phyloP scores from a whole-genome alignment of 2,888 invertebrate species.

The Sturmia bella region DNA sequence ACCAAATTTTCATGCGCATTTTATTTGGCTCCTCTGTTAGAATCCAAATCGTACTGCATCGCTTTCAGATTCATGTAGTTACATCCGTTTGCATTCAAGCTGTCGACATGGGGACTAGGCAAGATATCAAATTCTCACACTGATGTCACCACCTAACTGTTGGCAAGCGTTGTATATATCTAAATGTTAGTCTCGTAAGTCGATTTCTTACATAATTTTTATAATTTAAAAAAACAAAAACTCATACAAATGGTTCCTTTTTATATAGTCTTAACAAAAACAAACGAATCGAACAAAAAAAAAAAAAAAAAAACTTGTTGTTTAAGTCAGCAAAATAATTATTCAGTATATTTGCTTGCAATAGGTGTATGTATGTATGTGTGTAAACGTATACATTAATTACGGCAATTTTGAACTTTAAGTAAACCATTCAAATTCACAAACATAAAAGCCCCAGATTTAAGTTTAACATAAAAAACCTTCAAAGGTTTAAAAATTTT shows the following conservation, averaged over 20 bases:
- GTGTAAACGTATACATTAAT: background rate
- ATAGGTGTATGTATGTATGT: slow-evolving; percentile 26
- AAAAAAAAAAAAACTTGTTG: slow-evolving; percentile 11
- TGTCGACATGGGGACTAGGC: too few species aligned
- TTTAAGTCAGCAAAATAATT: slow-evolving; percentile 10
- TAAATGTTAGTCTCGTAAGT: slow-evolving; percentile 48
- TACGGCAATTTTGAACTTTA: slow-evolving; percentile 43
- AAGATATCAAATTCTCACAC: background rate
- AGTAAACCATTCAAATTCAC: slow-evolving; percentile 60
- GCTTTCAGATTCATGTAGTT: too few species aligned
- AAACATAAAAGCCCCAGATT: background rate
- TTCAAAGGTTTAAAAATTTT: slow-evolving; percentile 76
- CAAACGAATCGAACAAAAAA: slow-evolving; percentile 2
- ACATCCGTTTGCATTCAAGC: too few species aligned
- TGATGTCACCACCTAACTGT: slow-evolving; percentile 67
- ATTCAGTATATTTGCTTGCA: slow-evolving; percentile 36
- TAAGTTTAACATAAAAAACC: slow-evolving; percentile 75
- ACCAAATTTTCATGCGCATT: too few species aligned
- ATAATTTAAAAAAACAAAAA: slow-evolving; percentile 51
- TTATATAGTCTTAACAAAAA: slow-evolving; percentile 1
- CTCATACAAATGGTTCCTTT: slow-evolving; percentile 63
- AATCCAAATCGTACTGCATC: too few species aligned
- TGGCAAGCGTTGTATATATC: slow-evolving; percentile 79
- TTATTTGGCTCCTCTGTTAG: too few species aligned
- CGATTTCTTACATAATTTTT: slow-evolving; percentile 5